Conservation (phyloP, 2,888 invertebrate species). For the Panopea generosa region DNA sequence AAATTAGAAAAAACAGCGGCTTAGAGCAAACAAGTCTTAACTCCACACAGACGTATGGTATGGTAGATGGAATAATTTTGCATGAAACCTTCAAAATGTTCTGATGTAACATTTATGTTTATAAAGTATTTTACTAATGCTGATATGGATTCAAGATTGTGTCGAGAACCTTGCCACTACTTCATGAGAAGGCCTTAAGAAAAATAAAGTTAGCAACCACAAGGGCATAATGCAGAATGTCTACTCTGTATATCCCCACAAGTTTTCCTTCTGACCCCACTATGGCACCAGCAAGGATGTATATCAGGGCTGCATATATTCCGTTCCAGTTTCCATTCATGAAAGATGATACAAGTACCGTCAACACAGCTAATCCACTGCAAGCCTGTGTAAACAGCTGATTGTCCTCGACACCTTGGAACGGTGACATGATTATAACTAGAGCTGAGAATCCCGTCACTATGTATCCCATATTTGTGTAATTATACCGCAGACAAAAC, state of each 20-base stretch:
- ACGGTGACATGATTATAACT: slow-evolving; percentile 65
- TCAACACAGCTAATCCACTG: slow-evolving; percentile 78
- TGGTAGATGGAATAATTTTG: too few species aligned
- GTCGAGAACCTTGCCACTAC: too few species aligned
- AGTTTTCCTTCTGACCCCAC: slow-evolving; percentile 75
- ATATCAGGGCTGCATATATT: slow-evolving; percentile 69
- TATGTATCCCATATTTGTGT: slow-evolving; percentile 68
- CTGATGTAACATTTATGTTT: too few species aligned
- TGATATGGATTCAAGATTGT: too few species aligned
- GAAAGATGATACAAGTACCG: slow-evolving; percentile 70
- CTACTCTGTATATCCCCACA: slow-evolving; percentile 73
- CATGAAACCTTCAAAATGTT: too few species aligned
- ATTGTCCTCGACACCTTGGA: slow-evolving; percentile 65
- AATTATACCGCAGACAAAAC: slow-evolving; percentile 70
- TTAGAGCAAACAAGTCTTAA: too few species aligned
- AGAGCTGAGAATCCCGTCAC: slow-evolving; percentile 67
- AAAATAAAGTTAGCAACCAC: slow-evolving; percentile 76
- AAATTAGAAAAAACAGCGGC: too few species aligned
- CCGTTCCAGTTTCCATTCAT: slow-evolving; percentile 73
- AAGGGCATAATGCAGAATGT: slow-evolving; percentile 79
- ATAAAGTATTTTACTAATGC: too few species aligned
- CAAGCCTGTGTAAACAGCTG: slow-evolving; percentile 71
- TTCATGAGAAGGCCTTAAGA: slow-evolving; percentile 27
- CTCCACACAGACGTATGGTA: too few species aligned
- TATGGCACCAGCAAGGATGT: slow-evolving; percentile 74